Base-by-base conservation (phyloP, 2,113 vertebrate genomes). In the Guaruba guarouba region DNA sequence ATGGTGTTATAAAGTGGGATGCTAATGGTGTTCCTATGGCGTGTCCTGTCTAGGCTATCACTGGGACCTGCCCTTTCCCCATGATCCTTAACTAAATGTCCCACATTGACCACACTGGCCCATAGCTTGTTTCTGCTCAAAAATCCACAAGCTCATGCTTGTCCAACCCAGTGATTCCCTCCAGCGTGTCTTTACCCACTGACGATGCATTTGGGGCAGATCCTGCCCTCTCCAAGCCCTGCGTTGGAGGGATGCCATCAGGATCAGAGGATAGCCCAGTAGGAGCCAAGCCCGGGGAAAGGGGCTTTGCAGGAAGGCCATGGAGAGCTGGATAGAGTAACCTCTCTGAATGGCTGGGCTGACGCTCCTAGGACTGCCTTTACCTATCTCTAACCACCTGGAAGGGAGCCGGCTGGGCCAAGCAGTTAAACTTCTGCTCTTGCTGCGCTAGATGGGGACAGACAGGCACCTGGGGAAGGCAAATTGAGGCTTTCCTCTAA, bases 161-260 rank as follows among this genome's bases (percentile, higher is more conserved):
- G 14, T 57, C 31, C 24, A 51, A 52, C 3, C 4, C 54, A 31
- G 33, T 6, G 7, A 70, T 41, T 1, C 29, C 63, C 13, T 35
- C 29, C 0, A 1, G 24, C 5, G 2, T 33, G 25, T 15, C 25
- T 7, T 31, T 75, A 10, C 7, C 2, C 7, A 6, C 3, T 4
- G 31, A 27, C 3, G 23, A 35, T 51, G 27, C 0, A 0, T 41
- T 19, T 0, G 1, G 28, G 46, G 33, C 15, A 85, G 28, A 59
- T 37, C 11, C 43, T 63, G 31, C 18, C 28, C 22, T 78, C 18
- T 44, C 3, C 12, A 22, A 44, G 22, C 24, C n/a, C 23, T 18
- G 31, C n/a, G 18, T 0, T 0, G 41, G n/a, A 82, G 8, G 25
- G 17, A 74, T 22, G 18, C 14, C 33, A 73, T 33, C 0, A 2